Percentiles rank a stretch among this genome's conserved stretches.
Conservation (phyloP, 2,888 invertebrate genomes). For the Zhuqinia jingwanae region DNA sequence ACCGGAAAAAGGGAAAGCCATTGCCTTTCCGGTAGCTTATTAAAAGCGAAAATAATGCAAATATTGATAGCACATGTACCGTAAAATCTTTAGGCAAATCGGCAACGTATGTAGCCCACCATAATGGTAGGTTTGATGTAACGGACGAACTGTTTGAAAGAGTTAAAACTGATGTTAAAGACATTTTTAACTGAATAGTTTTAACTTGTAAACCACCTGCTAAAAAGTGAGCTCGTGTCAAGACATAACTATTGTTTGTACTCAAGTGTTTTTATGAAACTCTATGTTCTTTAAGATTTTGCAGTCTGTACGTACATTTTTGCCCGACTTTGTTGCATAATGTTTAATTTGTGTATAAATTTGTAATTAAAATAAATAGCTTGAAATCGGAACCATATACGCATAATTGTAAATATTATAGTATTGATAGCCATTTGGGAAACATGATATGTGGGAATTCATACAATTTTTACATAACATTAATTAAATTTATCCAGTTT, state of each 20-base stretch:
- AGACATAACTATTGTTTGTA: too few species aligned
- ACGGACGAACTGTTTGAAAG: background rate
- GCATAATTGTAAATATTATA: too few species aligned
- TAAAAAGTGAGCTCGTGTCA: too few species aligned
- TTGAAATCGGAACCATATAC: too few species aligned
- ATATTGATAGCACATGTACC: background rate
- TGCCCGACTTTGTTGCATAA: too few species aligned
- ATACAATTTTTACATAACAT: background rate
- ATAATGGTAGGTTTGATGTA: background rate
- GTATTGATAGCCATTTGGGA: background rate
- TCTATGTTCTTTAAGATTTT: too few species aligned
- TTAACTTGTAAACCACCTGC: too few species aligned
- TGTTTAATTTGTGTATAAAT: too few species aligned
- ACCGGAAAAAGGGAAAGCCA: background rate
- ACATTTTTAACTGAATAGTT: too few species aligned
- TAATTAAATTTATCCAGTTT: background rate
- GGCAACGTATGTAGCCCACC: background rate
- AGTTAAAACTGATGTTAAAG: background rate
- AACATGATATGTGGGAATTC: slow-evolving; percentile 23
- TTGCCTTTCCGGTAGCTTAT: background rate
- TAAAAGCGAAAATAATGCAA: background rate
- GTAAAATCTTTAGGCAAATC: background rate
- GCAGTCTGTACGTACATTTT: too few species aligned
- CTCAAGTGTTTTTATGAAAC: too few species aligned
- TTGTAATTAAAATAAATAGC: too few species aligned